Percentiles rank a stretch among this genome's conserved stretches.
Evolutionary conservation across 1,140 invertebrate genomes (phyloP).

Genomic region (Pogonomyrmex barbatus): DNA sequence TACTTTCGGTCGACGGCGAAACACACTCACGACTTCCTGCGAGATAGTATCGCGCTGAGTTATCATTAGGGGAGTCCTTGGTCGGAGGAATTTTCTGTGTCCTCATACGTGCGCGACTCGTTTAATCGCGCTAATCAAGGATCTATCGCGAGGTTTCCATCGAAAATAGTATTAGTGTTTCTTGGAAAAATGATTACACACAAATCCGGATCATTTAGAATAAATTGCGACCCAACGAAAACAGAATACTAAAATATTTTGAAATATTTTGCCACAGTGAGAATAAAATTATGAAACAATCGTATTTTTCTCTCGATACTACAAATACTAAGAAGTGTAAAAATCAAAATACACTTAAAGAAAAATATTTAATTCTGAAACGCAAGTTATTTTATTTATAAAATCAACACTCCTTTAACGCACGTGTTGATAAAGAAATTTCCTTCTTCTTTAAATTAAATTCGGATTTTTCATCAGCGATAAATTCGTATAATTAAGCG

Average conservation of each 20-base stretch:
- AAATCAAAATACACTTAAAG: background rate
- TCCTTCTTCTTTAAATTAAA: background rate
- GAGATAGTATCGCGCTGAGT: slow-evolving; percentile 65
- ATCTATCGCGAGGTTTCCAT: background rate
- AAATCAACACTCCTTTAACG: background rate
- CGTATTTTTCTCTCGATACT: background rate
- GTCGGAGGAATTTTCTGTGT: slow-evolving; percentile 67
- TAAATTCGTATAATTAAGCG: background rate
- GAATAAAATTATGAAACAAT: slow-evolving; percentile 1
- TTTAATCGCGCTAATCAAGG: slow-evolving; percentile 56
- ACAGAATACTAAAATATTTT: background rate
- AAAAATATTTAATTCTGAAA: background rate
- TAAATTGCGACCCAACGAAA: background rate
- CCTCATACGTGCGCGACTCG: slow-evolving; percentile 50
- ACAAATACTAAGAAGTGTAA: background rate
- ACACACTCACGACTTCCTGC: slow-evolving; percentile 68
- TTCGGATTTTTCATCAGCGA: background rate
- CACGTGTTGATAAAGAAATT: background rate
- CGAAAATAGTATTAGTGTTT: slow-evolving; percentile 54
- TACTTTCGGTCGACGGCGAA: slow-evolving; percentile 55
- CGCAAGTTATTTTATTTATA: background rate
- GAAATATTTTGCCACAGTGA: background rate
- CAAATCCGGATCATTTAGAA: background rate
- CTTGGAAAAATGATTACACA: slow-evolving; percentile 27
- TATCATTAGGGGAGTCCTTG: slow-evolving; percentile 70